Evolutionary conservation across 2,113 vertebrate species (phyloP).

Genomic region (Seriola aureovittata): DNA sequence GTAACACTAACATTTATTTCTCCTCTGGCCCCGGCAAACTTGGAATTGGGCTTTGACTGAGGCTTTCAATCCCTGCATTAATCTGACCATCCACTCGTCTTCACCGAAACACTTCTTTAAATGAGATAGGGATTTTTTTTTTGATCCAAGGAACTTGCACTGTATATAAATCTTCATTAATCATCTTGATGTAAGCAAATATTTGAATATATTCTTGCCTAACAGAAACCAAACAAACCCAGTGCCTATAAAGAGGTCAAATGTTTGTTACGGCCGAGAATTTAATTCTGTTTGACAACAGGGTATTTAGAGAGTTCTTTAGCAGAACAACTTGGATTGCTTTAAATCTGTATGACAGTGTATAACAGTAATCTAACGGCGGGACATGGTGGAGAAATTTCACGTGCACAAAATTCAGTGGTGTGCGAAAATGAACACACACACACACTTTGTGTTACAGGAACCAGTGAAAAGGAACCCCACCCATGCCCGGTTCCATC

Average conservation of each 20-base stretch:
- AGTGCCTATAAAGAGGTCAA: neutral
- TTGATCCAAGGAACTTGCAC: neutral
- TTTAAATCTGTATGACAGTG: conserved; percentile 9
- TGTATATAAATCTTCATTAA: neutral
- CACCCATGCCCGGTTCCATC: conserved; percentile 67
- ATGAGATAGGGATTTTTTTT: neutral
- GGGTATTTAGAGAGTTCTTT: neutral
- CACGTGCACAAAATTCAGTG: conserved; percentile 15
- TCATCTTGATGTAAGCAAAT: conserved; percentile 3
- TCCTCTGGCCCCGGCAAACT: neutral
- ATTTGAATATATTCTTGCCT: neutral
- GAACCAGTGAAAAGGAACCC: conserved; percentile 68
- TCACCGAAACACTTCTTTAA: neutral
- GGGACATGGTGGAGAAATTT: neutral
- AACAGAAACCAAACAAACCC: neutral
- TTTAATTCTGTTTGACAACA: conserved; percentile 13
- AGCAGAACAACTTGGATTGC: neutral
- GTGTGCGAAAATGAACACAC: conserved; percentile 7
- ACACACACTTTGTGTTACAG: conserved; percentile 38
- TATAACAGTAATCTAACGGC: conserved; percentile 33
- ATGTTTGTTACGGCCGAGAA: neutral
- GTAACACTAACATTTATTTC: neutral
- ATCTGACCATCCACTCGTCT: neutral
- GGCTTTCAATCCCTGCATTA: neutral
- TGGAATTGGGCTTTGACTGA: neutral